These are phyloP conservation scores for Sander vitreus DNA, from an alignment of 2,113 vertebrate species.

Conservation along the genomic window DNA sequence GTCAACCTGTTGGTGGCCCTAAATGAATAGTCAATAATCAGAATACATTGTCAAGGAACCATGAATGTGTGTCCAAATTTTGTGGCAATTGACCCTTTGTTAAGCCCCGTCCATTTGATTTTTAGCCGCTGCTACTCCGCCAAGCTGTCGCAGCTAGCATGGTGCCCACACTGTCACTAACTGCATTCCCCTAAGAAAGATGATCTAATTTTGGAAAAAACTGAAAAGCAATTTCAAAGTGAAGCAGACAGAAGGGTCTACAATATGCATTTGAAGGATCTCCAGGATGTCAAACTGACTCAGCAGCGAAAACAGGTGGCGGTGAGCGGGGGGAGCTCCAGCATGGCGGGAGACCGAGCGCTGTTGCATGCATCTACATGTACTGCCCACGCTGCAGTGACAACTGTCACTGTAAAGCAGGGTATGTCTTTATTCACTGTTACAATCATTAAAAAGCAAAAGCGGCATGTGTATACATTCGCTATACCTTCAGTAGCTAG, in stretches of 20 bases:
- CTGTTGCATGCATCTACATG: too few species aligned
- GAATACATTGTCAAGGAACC: not conserved
- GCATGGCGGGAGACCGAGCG: too few species aligned
- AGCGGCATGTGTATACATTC: not conserved
- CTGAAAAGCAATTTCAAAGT: not conserved
- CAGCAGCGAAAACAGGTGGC: not conserved
- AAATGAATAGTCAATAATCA: not conserved
- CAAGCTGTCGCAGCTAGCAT: not conserved
- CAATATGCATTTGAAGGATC: not conserved
- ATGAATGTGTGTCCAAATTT: not conserved
- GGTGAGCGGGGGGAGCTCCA: too few species aligned
- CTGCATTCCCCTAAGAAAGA: not conserved
- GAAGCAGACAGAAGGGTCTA: not conserved
- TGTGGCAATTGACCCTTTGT: too few species aligned
- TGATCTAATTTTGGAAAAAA: not conserved
- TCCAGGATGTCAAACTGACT: not conserved
- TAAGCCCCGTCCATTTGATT: not conserved
- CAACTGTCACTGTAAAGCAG: not conserved
- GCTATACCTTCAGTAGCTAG: not conserved
- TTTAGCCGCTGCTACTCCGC: not conserved
- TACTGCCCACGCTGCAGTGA: too few species aligned
- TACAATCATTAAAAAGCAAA: not conserved
- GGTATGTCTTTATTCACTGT: too few species aligned
- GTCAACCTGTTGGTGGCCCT: not conserved
- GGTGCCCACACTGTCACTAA: not conserved